Base-by-base conservation (phyloP, 2,888 invertebrate genomes). In the Heliconius aoede region DNA sequence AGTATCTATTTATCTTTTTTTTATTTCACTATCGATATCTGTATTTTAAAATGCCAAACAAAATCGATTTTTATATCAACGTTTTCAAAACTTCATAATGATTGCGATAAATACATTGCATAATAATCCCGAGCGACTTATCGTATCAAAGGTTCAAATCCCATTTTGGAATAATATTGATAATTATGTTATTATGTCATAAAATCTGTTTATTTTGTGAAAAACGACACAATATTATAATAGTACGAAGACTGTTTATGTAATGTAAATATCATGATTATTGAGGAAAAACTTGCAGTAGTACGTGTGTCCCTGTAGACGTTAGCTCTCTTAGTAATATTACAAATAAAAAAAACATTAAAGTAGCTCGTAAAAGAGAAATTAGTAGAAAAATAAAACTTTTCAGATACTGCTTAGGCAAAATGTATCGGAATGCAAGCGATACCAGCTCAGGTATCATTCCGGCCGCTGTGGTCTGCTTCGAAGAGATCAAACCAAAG, bases 401-500 rank as follows among this genome's bases (percentile, higher is more conserved):
- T 67, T 86, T 71, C 87, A 94, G 94, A 68, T 94, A 91, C 80
- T 94, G 94, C 78, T 76, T 90, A 4, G 89, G 87, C 1, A 78
- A 79, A 58, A 91, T 91, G 90, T 86, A 89, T 74, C 83, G 81
- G 4, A 91, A 91, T 80, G 78, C 40, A 21, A 85, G 83, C 21
- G 61, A 80, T 0, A 81, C 72, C 2, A 80, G 78, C 0, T 81
- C 74, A 81, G 92, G 86, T 76, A 83, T 79, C 26, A 80, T 89
- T 0, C 83, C 87, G 2, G 88, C 90, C 18, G 95, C 95, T 0
- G 80, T 95, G 46, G 90, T 93, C 1, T 94, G 95, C 80, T 94
- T 98, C 97, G 89, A 99, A 88, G 71, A 98, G 91, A 96, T 98
- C 90, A 30, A 95, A 90, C 80, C 97, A 91, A 68, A 60, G 4